phyloP scores from a whole-genome alignment of 2,888 invertebrate species.

The Drosophila macrospina region DNA sequence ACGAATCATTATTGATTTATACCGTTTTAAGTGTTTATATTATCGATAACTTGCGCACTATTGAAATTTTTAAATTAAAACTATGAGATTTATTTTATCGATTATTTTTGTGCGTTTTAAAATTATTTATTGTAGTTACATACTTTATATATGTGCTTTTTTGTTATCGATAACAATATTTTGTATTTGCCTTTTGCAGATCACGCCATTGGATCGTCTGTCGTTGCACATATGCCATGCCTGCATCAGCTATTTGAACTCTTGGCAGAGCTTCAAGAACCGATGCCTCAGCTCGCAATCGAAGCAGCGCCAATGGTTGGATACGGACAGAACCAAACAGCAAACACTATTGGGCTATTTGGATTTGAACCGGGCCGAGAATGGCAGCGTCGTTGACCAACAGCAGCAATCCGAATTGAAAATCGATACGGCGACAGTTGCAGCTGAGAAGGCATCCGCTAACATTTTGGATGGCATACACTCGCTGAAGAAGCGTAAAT shows the following conservation, averaged over 20 bases:
- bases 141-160: neutral
- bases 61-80: too few species aligned
- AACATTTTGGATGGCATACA: constrained; percentile 84
- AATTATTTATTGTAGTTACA: too few species aligned
- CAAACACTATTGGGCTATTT: constrained; percentile 60
- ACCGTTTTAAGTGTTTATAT: too few species aligned
- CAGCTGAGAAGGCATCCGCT: constrained; percentile 57
- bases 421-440: constrained; percentile 36
- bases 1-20: neutral
- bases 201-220: constrained; percentile 83
- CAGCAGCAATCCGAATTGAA: constrained; percentile 54
- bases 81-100: too few species aligned
- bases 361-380: constrained; percentile 70
- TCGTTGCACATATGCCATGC: constrained; percentile 85
- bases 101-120: too few species aligned
- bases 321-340: constrained; percentile 66
- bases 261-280: constrained; percentile 86
- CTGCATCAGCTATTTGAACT: constrained; percentile 85
- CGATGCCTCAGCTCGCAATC: constrained; percentile 84
- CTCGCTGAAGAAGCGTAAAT: constrained; percentile 84
- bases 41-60: too few species aligned
- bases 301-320: constrained; percentile 84
- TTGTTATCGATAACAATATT: neutral
- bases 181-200: constrained; percentile 69
- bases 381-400: constrained; percentile 48